phyloP scores from a whole-genome alignment of 2,797 vertebrate species.

The Toxotes lorentzi region DNA sequence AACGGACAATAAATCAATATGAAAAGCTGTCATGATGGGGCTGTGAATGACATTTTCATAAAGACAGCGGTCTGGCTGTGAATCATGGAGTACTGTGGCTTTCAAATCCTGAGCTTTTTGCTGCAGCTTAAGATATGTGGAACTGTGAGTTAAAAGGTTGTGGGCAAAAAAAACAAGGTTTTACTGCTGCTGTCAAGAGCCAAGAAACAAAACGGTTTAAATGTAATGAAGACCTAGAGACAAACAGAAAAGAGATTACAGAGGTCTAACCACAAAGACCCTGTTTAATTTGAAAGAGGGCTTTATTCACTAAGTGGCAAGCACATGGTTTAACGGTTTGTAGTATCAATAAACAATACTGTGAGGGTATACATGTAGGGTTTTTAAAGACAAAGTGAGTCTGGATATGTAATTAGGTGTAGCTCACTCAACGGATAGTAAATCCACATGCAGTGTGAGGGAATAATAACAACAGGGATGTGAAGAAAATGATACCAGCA shows the following conservation, averaged over 20 bases:
- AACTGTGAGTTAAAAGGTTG: not conserved
- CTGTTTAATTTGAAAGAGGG: not conserved
- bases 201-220: conserved; percentile 20
- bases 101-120: conserved; percentile 17
- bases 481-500: not conserved
- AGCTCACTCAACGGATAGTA: not conserved
- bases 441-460: not conserved
- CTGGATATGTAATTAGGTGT: not conserved
- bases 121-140: conserved; percentile 11
- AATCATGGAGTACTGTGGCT: conserved; percentile 29
- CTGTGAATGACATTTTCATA: conserved; percentile 22
- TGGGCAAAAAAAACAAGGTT: conserved; percentile 26
- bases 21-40: not conserved
- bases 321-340: not conserved
- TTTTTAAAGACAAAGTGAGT: not conserved
- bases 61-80: conserved; percentile 51
- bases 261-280: conserved; percentile 3
- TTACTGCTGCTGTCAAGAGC: conserved; percentile 21
- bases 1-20: conserved; percentile 1
- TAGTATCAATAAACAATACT: not conserved
- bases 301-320: not conserved
- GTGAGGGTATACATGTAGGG: not conserved
- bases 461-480: not conserved
- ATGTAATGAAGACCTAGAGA: not conserved
- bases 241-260: conserved; percentile 11